phyloP scores from a whole-genome alignment of 2,113 vertebrate species.

The Etia nguti region DNA sequence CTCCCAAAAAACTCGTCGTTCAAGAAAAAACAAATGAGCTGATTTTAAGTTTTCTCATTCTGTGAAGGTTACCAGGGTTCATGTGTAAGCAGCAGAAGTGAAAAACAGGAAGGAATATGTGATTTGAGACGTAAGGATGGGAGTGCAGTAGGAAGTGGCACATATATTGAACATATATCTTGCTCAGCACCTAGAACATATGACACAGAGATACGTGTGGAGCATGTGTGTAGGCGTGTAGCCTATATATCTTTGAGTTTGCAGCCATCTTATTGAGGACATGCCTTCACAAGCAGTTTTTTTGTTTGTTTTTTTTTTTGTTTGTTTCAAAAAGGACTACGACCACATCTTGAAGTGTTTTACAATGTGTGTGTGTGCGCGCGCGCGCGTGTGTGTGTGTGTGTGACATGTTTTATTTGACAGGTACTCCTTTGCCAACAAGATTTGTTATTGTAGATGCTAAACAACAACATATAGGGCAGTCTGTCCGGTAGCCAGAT shows the following conservation, averaged over 20 bases:
- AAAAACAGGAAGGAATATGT: constrained; percentile 47
- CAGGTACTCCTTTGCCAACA: neutral
- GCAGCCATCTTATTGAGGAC: neutral
- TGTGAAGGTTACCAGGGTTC: constrained; percentile 24
- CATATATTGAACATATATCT: neutral
- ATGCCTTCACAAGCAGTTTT: neutral
- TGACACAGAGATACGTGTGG: neutral
- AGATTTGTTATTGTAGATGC: neutral
- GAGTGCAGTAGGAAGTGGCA: neutral
- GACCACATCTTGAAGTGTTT: neutral
- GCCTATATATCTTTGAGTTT: neutral
- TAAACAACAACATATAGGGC: neutral
- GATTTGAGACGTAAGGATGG: constrained; percentile 13
- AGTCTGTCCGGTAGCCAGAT: neutral
- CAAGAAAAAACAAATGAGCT: neutral
- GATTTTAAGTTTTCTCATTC: neutral
- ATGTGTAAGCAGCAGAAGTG: constrained; percentile 8
- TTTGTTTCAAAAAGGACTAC: neutral
- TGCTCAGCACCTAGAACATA: neutral
- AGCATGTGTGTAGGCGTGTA: neutral
- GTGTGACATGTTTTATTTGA: neutral
- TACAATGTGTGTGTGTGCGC: neutral
- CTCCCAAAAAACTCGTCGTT: neutral
- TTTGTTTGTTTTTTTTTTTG: neutral
- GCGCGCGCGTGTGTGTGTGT: neutral